A percentile compares a stretch with the other conserved stretches of the same genome.
phyloP scores from a whole-genome alignment of 1,140 invertebrate genomes.

The Camponotus vicinus region DNA sequence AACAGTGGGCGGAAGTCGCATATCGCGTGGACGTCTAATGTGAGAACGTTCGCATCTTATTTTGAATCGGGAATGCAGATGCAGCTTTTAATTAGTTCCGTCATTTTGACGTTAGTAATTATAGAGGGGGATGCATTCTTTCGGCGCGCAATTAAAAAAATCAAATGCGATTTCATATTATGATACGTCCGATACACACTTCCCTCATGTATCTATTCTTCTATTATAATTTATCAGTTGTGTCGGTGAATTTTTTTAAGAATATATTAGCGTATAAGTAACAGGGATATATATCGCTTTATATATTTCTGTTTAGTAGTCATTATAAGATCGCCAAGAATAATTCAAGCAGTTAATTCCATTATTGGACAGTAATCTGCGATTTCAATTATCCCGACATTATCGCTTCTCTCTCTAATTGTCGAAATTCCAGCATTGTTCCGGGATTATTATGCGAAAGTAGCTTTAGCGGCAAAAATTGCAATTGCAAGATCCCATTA shows the following conservation, averaged over 20 bases:
- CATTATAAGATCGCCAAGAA: background rate
- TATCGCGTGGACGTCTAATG: constrained; percentile 44
- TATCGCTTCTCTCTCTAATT: background rate
- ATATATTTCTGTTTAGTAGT: background rate
- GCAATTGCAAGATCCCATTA: constrained; percentile 8
- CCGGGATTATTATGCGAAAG: constrained; percentile 33
- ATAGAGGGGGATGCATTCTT: constrained; percentile 11
- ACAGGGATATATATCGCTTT: background rate
- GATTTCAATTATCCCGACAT: constrained; percentile 6
- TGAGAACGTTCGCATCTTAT: constrained; percentile 57
- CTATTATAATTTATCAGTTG: background rate
- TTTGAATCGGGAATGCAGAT: constrained; percentile 40
- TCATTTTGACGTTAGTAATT: constrained; percentile 58
- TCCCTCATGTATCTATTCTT: background rate
- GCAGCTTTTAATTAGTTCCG: constrained; percentile 67
- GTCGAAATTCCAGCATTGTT: constrained; percentile 29
- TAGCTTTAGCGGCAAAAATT: constrained; percentile 20
- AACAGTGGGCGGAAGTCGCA: constrained; percentile 55
- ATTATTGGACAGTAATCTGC: background rate
- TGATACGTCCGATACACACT: background rate
- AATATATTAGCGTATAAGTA: background rate
- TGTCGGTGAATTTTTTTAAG: background rate
- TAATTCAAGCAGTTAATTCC: background rate
- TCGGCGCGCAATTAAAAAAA: constrained; percentile 29
- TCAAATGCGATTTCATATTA: background rate